These are phyloP conservation scores for Salticus scenicus DNA, from an alignment of 2,888 invertebrate species.

Conservation along the genomic window DNA sequence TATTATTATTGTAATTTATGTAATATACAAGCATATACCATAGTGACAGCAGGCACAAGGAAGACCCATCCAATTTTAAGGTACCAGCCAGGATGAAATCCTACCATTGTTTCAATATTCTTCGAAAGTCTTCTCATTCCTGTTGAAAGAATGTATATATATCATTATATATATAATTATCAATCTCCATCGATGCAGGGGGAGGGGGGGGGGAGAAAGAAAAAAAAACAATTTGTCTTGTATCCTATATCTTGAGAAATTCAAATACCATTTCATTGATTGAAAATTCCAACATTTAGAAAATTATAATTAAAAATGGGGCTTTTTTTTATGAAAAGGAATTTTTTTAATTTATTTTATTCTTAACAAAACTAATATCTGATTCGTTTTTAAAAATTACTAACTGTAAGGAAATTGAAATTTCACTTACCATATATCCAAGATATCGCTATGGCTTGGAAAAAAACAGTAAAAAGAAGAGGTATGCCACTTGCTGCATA, in stretches of 20 bases:
- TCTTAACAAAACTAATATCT: too few species aligned
- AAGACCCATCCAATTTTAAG: constrained; percentile 60
- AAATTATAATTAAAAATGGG: too few species aligned
- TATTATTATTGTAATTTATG: too few species aligned
- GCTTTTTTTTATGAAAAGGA: background rate
- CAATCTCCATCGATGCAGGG: too few species aligned
- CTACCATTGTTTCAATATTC: constrained; percentile 67
- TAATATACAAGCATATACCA: constrained; percentile 55
- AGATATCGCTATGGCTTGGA: constrained; percentile 91
- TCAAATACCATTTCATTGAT: background rate
- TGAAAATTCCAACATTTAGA: too few species aligned
- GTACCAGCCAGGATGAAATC: constrained; percentile 50
- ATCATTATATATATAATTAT: too few species aligned
- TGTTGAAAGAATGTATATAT: constrained; percentile 7
- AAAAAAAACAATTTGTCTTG: too few species aligned
- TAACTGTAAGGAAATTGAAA: too few species aligned
- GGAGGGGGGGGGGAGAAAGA: too few species aligned
- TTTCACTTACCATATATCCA: constrained; percentile 85
- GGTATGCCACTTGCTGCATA: constrained; percentile 89
- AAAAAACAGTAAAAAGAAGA: constrained; percentile 91
- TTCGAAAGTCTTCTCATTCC: constrained; percentile 47
- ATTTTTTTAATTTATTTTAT: too few species aligned
- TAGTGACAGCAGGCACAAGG: constrained; percentile 46
- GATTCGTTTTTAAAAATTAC: too few species aligned
- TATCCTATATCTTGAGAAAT: too few species aligned